Percentiles rank a stretch among this genome's conserved stretches.
Evolutionary conservation across 2,797 vertebrate species (phyloP).

Genomic region (Astyanax mexicanus): DNA sequence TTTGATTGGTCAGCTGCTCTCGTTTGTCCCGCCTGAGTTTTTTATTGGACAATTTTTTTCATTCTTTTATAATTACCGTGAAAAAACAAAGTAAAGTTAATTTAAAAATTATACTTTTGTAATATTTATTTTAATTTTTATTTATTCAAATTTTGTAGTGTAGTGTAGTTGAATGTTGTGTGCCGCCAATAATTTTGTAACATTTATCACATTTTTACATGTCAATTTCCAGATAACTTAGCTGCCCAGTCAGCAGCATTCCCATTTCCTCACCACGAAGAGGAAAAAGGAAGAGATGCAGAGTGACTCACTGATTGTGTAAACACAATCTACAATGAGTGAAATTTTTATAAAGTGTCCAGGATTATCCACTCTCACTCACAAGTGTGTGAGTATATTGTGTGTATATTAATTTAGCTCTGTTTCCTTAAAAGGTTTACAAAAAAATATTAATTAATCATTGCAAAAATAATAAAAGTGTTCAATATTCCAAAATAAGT

Average conservation of each 20-base stretch:
- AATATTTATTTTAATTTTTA: no score
- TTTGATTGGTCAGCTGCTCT: not conserved
- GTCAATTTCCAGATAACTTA: not conserved
- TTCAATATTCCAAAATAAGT: no score
- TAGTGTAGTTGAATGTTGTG: no score
- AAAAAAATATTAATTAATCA: no score
- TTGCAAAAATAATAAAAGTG: no score
- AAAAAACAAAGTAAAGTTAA: no score
- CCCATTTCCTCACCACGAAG: constrained; percentile 31
- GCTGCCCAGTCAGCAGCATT: not conserved
- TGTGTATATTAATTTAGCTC: no score
- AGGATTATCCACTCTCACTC: not conserved
- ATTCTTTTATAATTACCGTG: not conserved
- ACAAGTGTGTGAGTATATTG: not conserved
- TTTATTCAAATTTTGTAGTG: no score
- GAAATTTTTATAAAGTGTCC: constrained; percentile 8
- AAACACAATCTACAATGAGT: not conserved
- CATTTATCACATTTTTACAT: no score
- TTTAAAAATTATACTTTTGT: not conserved
- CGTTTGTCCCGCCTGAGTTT: not conserved
- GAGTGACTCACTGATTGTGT: not conserved
- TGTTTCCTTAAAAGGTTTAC: no score
- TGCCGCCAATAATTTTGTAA: not conserved
- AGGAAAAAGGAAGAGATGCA: constrained; percentile 22
- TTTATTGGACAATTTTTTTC: not conserved